phyloP scores from a whole-genome alignment of 2,797 vertebrate species.

The Fringilla coelebs region DNA sequence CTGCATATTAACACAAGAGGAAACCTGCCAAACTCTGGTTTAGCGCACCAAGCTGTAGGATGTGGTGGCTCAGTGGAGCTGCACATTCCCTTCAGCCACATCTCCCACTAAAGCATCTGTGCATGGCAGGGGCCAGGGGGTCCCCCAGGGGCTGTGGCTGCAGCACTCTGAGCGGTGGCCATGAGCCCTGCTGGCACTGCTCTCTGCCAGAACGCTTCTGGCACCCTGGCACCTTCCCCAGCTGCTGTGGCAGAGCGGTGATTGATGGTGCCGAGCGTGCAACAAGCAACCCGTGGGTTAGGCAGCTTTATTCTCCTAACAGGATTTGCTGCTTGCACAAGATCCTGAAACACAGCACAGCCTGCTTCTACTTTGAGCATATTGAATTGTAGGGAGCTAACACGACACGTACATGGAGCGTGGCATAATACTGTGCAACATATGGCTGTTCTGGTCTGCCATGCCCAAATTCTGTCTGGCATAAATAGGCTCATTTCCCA shows the following conservation, averaged over 20 bases:
- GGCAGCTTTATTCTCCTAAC: background rate
- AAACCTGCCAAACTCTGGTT: background rate
- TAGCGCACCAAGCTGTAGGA: background rate
- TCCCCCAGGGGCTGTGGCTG: background rate
- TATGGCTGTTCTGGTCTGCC: slow-evolving; percentile 4
- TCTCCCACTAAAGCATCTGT: rapidly evolving
- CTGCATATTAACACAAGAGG: background rate
- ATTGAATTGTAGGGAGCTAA: background rate
- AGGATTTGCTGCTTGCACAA: slow-evolving; percentile 8
- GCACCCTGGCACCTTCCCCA: background rate
- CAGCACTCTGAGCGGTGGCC: background rate
- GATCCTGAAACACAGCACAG: background rate
- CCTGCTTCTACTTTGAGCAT: background rate
- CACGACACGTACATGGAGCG: background rate
- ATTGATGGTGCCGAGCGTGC: background rate
- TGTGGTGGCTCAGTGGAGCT: rapidly evolving
- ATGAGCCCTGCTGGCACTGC: rapidly evolving
- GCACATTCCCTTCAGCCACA: background rate
- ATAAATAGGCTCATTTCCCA: slow-evolving; percentile 19
- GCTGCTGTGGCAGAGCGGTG: rapidly evolving
- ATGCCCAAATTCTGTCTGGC: slow-evolving; percentile 12
- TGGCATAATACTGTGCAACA: background rate
- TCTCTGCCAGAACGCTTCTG: background rate
- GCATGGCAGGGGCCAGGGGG: rapidly evolving
- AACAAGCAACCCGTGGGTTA: background rate